phyloP scores from a whole-genome alignment of 2,888 invertebrate species.

The Trissoscelio sp. region DNA sequence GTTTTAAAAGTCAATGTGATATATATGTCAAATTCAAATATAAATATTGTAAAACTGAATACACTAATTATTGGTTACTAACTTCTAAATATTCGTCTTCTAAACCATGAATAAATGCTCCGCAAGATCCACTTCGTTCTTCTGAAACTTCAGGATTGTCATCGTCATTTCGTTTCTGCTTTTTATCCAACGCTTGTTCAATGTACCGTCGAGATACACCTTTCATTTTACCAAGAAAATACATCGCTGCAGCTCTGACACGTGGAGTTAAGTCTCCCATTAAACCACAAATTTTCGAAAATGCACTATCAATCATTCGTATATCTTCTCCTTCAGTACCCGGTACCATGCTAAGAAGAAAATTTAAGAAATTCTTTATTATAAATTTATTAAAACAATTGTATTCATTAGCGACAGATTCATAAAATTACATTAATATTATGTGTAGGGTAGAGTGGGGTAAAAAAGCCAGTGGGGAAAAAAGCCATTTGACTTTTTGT shows the following conservation, averaged over 20 bases:
- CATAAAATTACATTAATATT: too few species aligned
- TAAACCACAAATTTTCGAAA: conserved; percentile 96
- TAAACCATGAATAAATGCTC: conserved; percentile 98
- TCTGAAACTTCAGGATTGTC: conserved; percentile 79
- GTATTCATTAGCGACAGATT: too few species aligned
- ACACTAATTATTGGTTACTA: conserved; percentile 45
- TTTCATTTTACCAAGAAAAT: conserved; percentile 93
- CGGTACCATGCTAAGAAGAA: conserved; percentile 87
- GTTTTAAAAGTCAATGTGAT: conserved; percentile 9
- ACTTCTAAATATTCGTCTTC: conserved; percentile 97
- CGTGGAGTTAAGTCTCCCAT: conserved; percentile 96
- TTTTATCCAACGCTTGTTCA: conserved; percentile 98
- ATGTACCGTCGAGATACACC: conserved; percentile 95
- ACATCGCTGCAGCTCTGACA: conserved; percentile 93
- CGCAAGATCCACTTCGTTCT: conserved; percentile 94
- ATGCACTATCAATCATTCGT: conserved; percentile 97
- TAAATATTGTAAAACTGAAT: conserved; percentile 20
- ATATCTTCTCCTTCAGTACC: conserved; percentile 92
- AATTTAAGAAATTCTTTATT: conserved; percentile 2
- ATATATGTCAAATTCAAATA: neutral
- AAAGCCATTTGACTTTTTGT: too few species aligned
- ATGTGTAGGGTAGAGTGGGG: too few species aligned
- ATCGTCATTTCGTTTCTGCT: conserved; percentile 84
- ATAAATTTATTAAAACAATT: too few species aligned
- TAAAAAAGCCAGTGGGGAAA: too few species aligned